Evolutionary conservation across 2,113 vertebrate genomes (phyloP), one percentile per base, ranked within the genome.

Genomic region (Trogon surrucura): DNA sequence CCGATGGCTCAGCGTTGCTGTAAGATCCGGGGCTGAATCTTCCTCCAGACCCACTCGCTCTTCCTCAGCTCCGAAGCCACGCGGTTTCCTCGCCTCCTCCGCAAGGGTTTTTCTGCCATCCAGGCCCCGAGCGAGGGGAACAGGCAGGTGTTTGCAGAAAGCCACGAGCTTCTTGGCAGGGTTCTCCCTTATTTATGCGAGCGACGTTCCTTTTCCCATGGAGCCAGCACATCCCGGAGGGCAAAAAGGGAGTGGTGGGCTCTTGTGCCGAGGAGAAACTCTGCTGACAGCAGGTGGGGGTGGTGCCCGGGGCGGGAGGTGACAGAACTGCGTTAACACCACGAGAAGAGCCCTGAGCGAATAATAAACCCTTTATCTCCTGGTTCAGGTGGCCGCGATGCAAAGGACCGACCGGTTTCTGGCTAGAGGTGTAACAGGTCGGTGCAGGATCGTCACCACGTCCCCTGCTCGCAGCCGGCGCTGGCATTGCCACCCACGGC

Each of bases 101-200:
- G 1, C 36, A 5, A 5, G 11, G 13, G 36, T 34, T 80, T 41
- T 50, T 13, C 54, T 30, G 44, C 60, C 7, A 0, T 1, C 13
- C 34, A 6, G 38, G 61, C 41, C 12, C 48, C 4, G 30, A 67
- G 45, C 15, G 13, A 22, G 26, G 10, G 26, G 38, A 60, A 17
- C 17, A 5, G n/a, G 38, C 51, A 16, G 48, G 71, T 19, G 82
- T 48, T 36, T n/a, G 20, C 8, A 18, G 22, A 45, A 41, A 12
- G 29, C 72, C 71, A 32, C 9, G 6, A 62, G 66, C 80, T 57
- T 19, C 61, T 51, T 38, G 80, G 69, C 75, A n/a, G 7, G 0
- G 7, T 23, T 27, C 51, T 53, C 18, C 60, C 41, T 5, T 22
- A 8, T 57, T 58, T 36, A 20, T 44, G 25, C 44, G 5, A 34